Base-by-base conservation (phyloP, 2,797 vertebrate genomes). In the Acrocephalus scirpaceus region DNA sequence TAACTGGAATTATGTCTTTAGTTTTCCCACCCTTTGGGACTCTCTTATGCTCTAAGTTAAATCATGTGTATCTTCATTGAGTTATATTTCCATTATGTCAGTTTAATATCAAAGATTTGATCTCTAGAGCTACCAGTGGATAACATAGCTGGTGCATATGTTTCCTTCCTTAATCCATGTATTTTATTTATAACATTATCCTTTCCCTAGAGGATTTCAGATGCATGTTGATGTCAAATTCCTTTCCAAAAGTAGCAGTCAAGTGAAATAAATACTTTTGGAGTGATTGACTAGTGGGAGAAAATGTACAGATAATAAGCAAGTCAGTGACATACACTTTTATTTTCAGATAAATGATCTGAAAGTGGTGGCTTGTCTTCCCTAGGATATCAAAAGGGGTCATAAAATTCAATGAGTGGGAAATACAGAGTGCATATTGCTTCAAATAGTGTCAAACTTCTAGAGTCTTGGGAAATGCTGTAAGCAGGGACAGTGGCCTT, bases 191-290 rank as follows among this genome's bases (percentile, higher is more conserved):
- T 85, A 86, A 18, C 5, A 9, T 92, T 74, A 83, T 47, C n/a
- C 18, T 93, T 94, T 95, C 66, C 70, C 77, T 84, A 70, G 76
- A 92, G 76, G 70, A 86, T 92, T 95, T 95, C 73, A 81, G 62
- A 79, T 74, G 15, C 34, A 32, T 19, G 26, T 78, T 91, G 62
- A 73, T 89, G 62, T 67, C 73, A 87, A 92, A 86, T 66, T 48
- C 32, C 26, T 83, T 95, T 88, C 66, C 51, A 86, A 79, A 95
- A 95, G n/a, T 20, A 45, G 38, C 50, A 92, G 86, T 74, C 62
- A 79, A 66, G 64, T 91, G 70, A 93, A 93, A 90, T 56, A 95
- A 92, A 62, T 80, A 88, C 20, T 86, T 90, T 56, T 60, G 34
- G 57, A 91, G 23, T 73, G 76, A 91, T 22, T 86, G 79, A 86